These are phyloP conservation scores for Polyploca ridens DNA, from an alignment of 2,888 invertebrate genomes.

Conservation along the genomic window DNA sequence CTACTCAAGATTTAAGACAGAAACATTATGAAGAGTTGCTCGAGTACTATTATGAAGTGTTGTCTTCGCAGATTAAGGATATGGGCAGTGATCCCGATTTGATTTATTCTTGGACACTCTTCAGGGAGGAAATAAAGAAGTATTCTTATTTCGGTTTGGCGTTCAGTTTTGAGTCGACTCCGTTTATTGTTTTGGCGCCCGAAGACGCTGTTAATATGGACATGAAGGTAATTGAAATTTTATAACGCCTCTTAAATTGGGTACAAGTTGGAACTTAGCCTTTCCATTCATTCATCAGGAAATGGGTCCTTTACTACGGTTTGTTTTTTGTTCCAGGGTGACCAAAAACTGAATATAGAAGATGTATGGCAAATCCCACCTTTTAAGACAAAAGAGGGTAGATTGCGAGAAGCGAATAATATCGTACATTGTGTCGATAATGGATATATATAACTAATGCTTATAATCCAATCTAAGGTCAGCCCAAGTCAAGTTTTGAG, in stretches of 20 bases:
- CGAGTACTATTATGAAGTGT: constrained; percentile 84
- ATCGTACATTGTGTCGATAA: constrained; percentile 87
- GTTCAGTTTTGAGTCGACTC: constrained; percentile 85
- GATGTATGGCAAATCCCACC: constrained; percentile 87
- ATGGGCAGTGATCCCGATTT: constrained; percentile 85
- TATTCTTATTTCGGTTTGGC: constrained; percentile 83
- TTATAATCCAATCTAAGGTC: too few relatives aligned
- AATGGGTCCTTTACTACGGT: too few relatives aligned
- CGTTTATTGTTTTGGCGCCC: constrained; percentile 82
- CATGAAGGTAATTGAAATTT: constrained; percentile 66
- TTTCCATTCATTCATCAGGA: too few relatives aligned
- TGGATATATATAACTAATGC: constrained; percentile 78
- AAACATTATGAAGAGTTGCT: constrained; percentile 85
- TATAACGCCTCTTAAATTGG: background rate
- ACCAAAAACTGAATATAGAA: constrained; percentile 82
- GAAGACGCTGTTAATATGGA: constrained; percentile 85
- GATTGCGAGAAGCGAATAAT: constrained; percentile 85
- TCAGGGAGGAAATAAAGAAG: constrained; percentile 82
- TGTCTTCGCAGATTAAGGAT: constrained; percentile 80
- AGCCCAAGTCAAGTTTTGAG: too few relatives aligned
- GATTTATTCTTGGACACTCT: constrained; percentile 79
- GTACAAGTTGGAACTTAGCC: too few relatives aligned
- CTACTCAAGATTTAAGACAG: constrained; percentile 82
- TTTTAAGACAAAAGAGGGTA: constrained; percentile 84
- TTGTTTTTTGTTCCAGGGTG: constrained; percentile 64